A percentile compares a stretch with the other conserved stretches of the same genome.
phyloP scores from a whole-genome alignment of 2,113 vertebrate species.

The Pseudopodoces humilis region DNA sequence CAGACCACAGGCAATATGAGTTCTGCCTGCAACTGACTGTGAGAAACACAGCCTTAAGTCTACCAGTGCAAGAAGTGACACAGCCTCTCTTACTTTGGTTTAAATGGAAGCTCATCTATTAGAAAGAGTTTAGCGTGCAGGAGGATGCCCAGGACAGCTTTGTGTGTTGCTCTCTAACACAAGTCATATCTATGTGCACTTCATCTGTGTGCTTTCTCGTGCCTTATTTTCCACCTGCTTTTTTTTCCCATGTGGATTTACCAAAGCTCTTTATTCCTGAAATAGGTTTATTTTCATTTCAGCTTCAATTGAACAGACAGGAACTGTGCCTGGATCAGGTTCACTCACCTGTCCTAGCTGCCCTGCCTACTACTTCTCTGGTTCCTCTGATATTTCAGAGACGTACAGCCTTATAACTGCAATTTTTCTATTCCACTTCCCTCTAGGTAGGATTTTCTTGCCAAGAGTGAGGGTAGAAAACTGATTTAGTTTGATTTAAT shows the following conservation, averaged over 20 bases:
- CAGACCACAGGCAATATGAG: neutral
- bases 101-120: neutral
- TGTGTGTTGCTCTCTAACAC: neutral
- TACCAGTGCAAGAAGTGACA: neutral
- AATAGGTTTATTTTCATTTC: neutral
- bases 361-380: neutral
- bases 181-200: accelerated
- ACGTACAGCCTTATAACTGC: neutral
- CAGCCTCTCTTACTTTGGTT: neutral
- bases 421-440: neutral
- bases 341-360: neutral
- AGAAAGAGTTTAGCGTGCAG: neutral
- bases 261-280: neutral
- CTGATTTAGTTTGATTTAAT: neutral
- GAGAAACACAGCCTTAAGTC: neutral
- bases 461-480: neutral
- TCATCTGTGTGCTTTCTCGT: neutral
- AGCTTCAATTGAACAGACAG: neutral
- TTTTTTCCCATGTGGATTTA: neutral
- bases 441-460: neutral
- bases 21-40: neutral
- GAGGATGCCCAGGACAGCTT: neutral
- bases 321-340: neutral
- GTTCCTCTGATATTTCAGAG: neutral
- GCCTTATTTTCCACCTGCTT: neutral